Conservation (phyloP, 1,140 invertebrate genomes). For the Sweltsa coloradensis region DNA sequence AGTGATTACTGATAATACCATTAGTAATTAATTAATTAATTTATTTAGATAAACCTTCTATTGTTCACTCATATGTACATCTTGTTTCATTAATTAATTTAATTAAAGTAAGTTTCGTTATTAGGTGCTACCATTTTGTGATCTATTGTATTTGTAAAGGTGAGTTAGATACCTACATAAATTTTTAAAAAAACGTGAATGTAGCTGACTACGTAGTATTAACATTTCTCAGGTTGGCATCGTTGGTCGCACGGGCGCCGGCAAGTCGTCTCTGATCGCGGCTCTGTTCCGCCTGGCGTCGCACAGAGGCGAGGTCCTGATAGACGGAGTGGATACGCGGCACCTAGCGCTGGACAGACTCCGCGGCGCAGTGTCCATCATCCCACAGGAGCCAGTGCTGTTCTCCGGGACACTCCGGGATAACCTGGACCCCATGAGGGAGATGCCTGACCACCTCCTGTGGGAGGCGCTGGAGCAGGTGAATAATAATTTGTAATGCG, state of each 20-base stretch:
- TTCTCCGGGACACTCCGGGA: slow-evolving; percentile 39
- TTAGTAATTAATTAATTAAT: too few relatives aligned
- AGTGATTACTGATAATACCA: too few relatives aligned
- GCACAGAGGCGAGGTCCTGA: slow-evolving; percentile 12
- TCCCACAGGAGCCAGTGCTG: slow-evolving; percentile 33
- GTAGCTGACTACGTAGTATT: too few relatives aligned
- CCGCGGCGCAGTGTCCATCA: slow-evolving; percentile 26
- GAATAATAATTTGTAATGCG: too few relatives aligned
- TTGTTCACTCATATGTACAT: too few relatives aligned
- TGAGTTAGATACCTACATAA: too few relatives aligned
- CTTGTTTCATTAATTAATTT: too few relatives aligned
- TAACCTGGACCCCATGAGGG: neutral
- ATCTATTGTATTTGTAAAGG: too few relatives aligned
- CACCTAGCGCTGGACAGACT: slow-evolving; percentile 32
- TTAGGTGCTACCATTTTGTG: too few relatives aligned
- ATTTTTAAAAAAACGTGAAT: too few relatives aligned
- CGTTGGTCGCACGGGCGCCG: slow-evolving; percentile 39
- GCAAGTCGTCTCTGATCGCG: slow-evolving; percentile 37
- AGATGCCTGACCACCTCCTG: neutral
- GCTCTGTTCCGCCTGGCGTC: slow-evolving; percentile 35
- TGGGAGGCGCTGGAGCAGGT: neutral
- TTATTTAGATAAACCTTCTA: too few relatives aligned
- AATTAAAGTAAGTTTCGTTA: too few relatives aligned
- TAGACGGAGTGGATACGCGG: slow-evolving; percentile 26
- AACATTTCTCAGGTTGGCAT: slow-evolving; percentile 32